Percentiles rank a stretch among this genome's conserved stretches.
Conservation (phyloP, 2,888 invertebrate genomes). For the Macropis europaea region DNA sequence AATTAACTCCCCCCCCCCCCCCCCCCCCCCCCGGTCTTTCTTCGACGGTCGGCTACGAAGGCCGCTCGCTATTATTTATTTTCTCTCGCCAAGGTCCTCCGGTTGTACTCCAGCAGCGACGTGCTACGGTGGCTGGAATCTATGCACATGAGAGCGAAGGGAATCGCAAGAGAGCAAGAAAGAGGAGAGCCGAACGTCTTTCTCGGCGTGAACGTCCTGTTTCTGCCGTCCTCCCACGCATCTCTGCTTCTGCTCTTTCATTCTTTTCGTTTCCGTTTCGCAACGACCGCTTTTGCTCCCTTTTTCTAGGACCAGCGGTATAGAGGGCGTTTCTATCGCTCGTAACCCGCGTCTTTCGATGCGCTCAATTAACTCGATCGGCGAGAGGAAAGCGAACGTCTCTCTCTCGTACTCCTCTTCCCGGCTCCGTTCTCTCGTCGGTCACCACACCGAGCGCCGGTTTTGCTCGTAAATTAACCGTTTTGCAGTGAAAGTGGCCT, state of each 20-base stretch:
- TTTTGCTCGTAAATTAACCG: conserved; percentile 54
- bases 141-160: conserved; percentile 6
- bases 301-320: neutral
- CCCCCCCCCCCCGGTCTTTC: conserved; percentile 8
- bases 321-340: neutral
- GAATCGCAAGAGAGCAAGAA: neutral
- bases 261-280: conserved; percentile 8
- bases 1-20: conserved; percentile 58
- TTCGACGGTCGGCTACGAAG: conserved; percentile 50
- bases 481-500: conserved; percentile 56
- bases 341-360: conserved; percentile 42
- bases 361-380: conserved; percentile 50
- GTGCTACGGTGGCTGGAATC: neutral
- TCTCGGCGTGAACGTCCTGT: conserved; percentile 23
- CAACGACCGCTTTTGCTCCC: neutral
- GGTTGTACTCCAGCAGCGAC: conserved; percentile 31
- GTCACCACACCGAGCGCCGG: neutral
- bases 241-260: neutral
- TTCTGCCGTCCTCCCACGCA: conserved; percentile 25
- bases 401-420: neutral
- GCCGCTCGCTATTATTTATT: conserved; percentile 63
- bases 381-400: conserved; percentile 47
- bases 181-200: neutral
- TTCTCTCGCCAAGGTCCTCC: conserved; percentile 58
- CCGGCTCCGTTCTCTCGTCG: neutral